Percentiles rank a stretch among this genome's conserved stretches.
phyloP scores from a whole-genome alignment of 1,140 invertebrate genomes.

The Drosophila navojoa region DNA sequence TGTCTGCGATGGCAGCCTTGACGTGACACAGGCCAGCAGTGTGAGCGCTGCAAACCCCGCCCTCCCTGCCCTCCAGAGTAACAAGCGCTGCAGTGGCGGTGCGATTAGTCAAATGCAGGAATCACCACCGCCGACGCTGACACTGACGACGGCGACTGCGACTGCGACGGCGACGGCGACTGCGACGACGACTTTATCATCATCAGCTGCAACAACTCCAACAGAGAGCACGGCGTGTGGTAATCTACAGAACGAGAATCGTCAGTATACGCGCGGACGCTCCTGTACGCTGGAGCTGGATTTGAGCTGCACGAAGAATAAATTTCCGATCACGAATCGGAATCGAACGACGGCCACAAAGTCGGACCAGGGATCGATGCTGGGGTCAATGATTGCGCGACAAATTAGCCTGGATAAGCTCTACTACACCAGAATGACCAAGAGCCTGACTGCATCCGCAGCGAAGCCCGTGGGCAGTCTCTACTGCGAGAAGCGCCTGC shows the following conservation, averaged over 20 bases:
- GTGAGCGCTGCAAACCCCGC: conserved; percentile 31
- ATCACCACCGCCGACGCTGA: neutral
- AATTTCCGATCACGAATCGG: conserved; percentile 83
- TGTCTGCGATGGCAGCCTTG: conserved; percentile 54
- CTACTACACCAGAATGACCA: conserved; percentile 57
- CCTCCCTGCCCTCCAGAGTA: conserved; percentile 31
- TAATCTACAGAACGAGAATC: conserved; percentile 66
- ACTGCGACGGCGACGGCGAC: neutral
- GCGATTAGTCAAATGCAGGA: conserved; percentile 44
- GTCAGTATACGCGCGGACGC: conserved; percentile 63
- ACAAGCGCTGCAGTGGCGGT: conserved; percentile 57
- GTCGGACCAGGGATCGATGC: conserved; percentile 1
- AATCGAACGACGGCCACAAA: conserved; percentile 32
- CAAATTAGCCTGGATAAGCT: conserved; percentile 28
- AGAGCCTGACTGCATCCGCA: conserved; percentile 72
- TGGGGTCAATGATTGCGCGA: conserved; percentile 6
- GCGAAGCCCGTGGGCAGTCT: conserved; percentile 70
- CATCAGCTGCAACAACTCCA: neutral
- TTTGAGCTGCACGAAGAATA: conserved; percentile 82
- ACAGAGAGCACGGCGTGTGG: neutral
- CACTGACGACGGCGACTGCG: neutral
- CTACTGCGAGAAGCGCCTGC: conserved; percentile 79
- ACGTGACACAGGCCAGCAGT: conserved; percentile 22
- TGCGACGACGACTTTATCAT: neutral
- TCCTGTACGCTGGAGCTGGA: conserved; percentile 81